Conservation (phyloP, 2,113 vertebrate species). For the Chloebia gouldiae region DNA sequence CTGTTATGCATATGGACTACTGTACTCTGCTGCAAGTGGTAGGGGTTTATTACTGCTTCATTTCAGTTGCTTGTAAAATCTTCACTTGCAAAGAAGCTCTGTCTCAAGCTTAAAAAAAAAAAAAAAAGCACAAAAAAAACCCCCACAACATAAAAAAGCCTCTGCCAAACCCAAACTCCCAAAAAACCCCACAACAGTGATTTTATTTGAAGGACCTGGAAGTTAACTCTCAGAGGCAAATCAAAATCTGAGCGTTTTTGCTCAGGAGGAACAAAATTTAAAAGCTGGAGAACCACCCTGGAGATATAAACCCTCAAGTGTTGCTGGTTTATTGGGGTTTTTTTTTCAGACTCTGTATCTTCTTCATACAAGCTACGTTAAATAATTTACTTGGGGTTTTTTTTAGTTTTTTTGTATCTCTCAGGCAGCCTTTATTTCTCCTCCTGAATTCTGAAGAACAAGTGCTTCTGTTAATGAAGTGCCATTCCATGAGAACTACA, state of each 20-base stretch:
- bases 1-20: neutral
- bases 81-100: neutral
- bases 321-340: neutral
- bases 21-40: neutral
- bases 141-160: rapidly evolving
- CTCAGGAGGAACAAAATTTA: neutral
- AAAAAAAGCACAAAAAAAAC: neutral
- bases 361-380: neutral
- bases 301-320: neutral
- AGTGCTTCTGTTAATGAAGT: neutral
- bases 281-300: neutral
- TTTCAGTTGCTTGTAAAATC: neutral
- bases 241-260: rapidly evolving
- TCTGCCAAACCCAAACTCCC: neutral
- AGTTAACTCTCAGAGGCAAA: neutral
- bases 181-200: rapidly evolving
- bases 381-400: neutral
- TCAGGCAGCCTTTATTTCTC: neutral
- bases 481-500: neutral
- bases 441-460: neutral
- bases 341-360: neutral
- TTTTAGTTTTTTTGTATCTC: neutral
- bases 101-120: neutral
- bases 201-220: neutral
- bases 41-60: neutral